Percentiles rank a stretch among this genome's conserved stretches.
phyloP scores from a whole-genome alignment of 2,888 invertebrate genomes.

The Listrodromus nycthemerus region DNA sequence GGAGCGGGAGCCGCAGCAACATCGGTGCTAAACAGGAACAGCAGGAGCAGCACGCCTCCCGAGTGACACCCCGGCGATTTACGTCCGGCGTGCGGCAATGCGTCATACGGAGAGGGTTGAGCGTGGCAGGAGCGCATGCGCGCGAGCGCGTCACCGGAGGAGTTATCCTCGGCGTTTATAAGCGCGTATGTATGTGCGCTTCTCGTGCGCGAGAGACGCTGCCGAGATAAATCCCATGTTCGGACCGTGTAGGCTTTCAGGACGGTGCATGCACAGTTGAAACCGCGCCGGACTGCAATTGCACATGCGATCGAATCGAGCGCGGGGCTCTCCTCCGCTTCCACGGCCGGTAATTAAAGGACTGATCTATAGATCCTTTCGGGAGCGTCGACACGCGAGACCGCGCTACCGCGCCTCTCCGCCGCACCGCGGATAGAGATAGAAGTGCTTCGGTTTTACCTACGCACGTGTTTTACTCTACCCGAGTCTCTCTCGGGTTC shows the following conservation, averaged over 20 bases:
- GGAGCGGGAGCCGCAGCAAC: constrained; percentile 7
- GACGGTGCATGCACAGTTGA: constrained; percentile 23
- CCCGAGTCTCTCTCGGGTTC: constrained; percentile 27
- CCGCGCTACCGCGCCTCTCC: constrained; percentile 65
- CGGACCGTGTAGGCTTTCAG: neutral
- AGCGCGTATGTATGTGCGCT: constrained; percentile 1
- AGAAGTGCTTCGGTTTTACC: constrained; percentile 28
- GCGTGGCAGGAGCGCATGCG: constrained; percentile 8
- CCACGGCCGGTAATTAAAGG: constrained; percentile 74
- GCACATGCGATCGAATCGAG: constrained; percentile 66
- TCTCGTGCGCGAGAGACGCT: neutral
- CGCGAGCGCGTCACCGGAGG: constrained; percentile 25
- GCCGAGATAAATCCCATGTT: constrained; percentile 29
- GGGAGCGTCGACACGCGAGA: constrained; percentile 75
- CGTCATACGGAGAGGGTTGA: constrained; percentile 51
- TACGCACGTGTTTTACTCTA: constrained; percentile 35
- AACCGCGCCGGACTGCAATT: constrained; percentile 34
- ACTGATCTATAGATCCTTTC: constrained; percentile 79
- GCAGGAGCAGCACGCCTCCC: constrained; percentile 41
- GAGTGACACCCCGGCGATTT: constrained; percentile 56
- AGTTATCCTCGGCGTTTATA: constrained; percentile 57
- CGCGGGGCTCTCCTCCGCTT: constrained; percentile 55
- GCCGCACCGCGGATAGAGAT: constrained; percentile 27
- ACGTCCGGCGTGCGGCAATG: constrained; percentile 59
- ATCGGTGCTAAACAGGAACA: constrained; percentile 38